Evolutionary conservation across 1,140 invertebrate genomes (phyloP).

Genomic region (Orchesella cincta): DNA sequence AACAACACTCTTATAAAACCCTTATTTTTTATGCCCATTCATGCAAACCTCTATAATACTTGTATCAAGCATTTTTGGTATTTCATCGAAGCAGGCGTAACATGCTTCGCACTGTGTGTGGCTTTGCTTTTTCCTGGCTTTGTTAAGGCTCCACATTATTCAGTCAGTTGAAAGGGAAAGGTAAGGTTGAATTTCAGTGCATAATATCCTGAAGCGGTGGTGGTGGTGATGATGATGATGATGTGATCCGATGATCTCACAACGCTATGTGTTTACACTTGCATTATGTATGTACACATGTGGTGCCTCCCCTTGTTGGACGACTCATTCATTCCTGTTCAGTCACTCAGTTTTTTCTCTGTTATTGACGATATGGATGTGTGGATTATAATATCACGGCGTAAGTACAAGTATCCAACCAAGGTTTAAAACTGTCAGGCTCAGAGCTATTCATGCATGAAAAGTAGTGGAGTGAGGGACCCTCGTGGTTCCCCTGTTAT

Average conservation of each 20-base stretch:
- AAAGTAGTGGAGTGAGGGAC: neutral
- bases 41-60: neutral
- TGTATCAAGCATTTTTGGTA: too few species aligned
- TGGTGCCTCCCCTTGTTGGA: neutral
- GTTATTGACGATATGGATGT: neutral
- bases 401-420: neutral
- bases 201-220: neutral
- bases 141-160: neutral
- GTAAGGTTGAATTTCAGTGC: neutral
- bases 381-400: neutral
- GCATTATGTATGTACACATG: neutral
- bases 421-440: neutral
- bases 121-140: slow-evolving; percentile 1
- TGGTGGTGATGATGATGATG: slow-evolving; percentile 6
- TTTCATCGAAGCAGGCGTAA: neutral
- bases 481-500: neutral
- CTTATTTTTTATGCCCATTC: slow-evolving; percentile 10
- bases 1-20: neutral
- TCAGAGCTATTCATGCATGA: slow-evolving; percentile 20
- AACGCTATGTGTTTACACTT: neutral
- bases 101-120: neutral
- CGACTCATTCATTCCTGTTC: neutral
- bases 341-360: neutral
- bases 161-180: neutral
- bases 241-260: slow-evolving; percentile 21